These are phyloP conservation scores for Poeciliopsis turneri DNA, from an alignment of 2,797 vertebrate species.

Conservation along the genomic window DNA sequence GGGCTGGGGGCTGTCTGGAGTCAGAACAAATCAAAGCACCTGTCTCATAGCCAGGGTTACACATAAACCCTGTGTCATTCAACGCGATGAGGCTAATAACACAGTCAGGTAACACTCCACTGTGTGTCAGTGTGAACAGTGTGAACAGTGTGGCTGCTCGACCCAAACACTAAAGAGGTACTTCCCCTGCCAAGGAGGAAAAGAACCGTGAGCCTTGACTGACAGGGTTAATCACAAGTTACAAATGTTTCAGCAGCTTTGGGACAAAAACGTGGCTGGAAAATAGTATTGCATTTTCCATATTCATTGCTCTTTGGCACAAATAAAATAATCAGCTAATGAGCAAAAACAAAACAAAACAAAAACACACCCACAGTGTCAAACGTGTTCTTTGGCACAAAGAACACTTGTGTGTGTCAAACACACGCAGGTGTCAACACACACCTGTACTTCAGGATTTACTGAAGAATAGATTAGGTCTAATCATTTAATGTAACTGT, in stretches of 20 bases:
- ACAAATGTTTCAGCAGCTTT: conserved; percentile 26
- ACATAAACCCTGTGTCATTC: conserved; percentile 64
- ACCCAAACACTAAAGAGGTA: conserved; percentile 57
- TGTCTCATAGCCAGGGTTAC: conserved; percentile 50
- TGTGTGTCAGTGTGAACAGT: conserved; percentile 60
- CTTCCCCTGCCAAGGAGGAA: conserved; percentile 25
- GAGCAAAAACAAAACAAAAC: conserved; percentile 14
- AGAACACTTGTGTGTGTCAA: no score
- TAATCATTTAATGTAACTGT: neutral
- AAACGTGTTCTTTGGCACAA: neutral
- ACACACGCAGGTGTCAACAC: neutral
- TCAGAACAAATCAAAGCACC: conserved; percentile 44
- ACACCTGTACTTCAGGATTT: neutral
- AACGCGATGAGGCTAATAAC: conserved; percentile 73
- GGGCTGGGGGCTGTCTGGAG: conserved; percentile 21
- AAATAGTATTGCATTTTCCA: conserved; percentile 25
- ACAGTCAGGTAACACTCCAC: conserved; percentile 75
- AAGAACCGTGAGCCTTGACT: conserved; percentile 44
- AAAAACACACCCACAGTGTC: neutral
- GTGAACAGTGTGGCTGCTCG: conserved; percentile 57
- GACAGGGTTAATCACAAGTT: conserved; percentile 48
- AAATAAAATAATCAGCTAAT: conserved; percentile 15
- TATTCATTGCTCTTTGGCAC: conserved; percentile 13
- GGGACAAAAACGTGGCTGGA: conserved; percentile 21
- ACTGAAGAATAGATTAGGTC: neutral